Evolutionary conservation across 2,113 vertebrate species (phyloP), one percentile per base, ranked within the genome.

Genomic region (Aythya baeri): DNA sequence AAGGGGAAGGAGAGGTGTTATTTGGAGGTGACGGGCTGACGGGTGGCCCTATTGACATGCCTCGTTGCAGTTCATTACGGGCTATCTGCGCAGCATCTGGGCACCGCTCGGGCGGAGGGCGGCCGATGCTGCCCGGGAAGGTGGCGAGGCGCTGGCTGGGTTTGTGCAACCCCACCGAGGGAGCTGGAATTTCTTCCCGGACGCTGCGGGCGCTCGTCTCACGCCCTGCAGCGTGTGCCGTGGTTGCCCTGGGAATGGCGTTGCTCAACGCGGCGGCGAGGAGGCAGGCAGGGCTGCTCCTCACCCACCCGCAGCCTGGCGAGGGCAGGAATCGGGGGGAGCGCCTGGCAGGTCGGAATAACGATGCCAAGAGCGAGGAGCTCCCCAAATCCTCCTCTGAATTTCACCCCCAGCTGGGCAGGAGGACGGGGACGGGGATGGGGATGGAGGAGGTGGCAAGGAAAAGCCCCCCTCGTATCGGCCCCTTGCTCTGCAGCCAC

Each of bases 291-390:
- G 0, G 17, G 38, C 13, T 81, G 25, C 26, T 38, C 43, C 58
- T 52, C 1, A 1, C 29, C 46, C 32, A 38, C 27, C 17, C 6
- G 31, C 41, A 88, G 50, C 62, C 1, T 0, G 0, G 7, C 1
- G 1, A 20, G 66, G 11, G 20, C 16, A 38, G 52, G 38, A 58
- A 13, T 0, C 18, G 18, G 46, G 20, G 2, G 1, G 65, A 23
- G 17, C 2, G 10, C 18, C 15, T 11, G 0, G 9, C 26, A 2
- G 20, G 23, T 34, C 1, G 2, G 9, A 85, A 3, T 26, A 18
- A 54, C 20, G 46, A 22, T 22, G 46, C 5, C 46, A 11, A 34
- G 21, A 14, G 41, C 27, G 36, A 12, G 5, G 78, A 31, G 9
- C n/a, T 73, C 11, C 49, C n/a, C 49, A 16, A 38, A 59, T 14